phyloP scores from a whole-genome alignment of 2,888 invertebrate species.

The Lithophane semibrunnea region DNA sequence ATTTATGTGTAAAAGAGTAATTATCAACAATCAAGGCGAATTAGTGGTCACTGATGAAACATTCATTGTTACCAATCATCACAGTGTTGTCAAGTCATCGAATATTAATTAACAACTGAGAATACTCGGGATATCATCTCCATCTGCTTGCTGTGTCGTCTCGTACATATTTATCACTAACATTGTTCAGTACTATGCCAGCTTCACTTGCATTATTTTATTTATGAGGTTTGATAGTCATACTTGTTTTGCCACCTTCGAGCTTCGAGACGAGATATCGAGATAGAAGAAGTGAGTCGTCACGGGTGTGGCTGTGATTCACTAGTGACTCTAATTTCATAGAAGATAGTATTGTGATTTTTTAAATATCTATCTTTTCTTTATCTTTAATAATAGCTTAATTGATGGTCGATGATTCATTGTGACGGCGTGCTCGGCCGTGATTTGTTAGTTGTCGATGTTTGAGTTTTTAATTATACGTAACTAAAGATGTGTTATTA shows the following conservation, averaged over 20 bases:
- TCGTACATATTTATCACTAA: slow-evolving; percentile 79
- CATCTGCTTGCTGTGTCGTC: slow-evolving; percentile 72
- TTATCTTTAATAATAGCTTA: slow-evolving; percentile 83
- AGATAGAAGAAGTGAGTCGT: slow-evolving; percentile 85
- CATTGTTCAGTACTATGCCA: slow-evolving; percentile 80
- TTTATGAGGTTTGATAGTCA: slow-evolving; percentile 81
- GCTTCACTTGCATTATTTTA: slow-evolving; percentile 76
- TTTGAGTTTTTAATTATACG: slow-evolving; percentile 89
- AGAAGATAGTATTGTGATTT: slow-evolving; percentile 82
- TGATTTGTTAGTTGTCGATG: slow-evolving; percentile 88
- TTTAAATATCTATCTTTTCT: slow-evolving; percentile 79
- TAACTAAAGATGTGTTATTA: slow-evolving; percentile 87
- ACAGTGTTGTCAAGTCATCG: slow-evolving; percentile 80
- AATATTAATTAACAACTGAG: slow-evolving; percentile 86
- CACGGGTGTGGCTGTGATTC: slow-evolving; percentile 86
- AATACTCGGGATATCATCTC: slow-evolving; percentile 70
- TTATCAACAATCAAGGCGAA: slow-evolving; percentile 77
- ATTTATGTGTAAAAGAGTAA: slow-evolving; percentile 36
- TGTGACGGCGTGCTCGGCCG: slow-evolving; percentile 74
- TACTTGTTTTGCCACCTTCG: slow-evolving; percentile 81
- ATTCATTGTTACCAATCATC: slow-evolving; percentile 70
- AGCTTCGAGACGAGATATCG: slow-evolving; percentile 81
- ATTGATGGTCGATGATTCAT: slow-evolving; percentile 86
- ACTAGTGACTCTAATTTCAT: slow-evolving; percentile 79
- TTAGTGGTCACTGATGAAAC: slow-evolving; percentile 73